Evolutionary conservation across 2,888 invertebrate genomes (phyloP), one percentile per base, ranked within the genome.

Genomic region (Ditylenchus weischeri): DNA sequence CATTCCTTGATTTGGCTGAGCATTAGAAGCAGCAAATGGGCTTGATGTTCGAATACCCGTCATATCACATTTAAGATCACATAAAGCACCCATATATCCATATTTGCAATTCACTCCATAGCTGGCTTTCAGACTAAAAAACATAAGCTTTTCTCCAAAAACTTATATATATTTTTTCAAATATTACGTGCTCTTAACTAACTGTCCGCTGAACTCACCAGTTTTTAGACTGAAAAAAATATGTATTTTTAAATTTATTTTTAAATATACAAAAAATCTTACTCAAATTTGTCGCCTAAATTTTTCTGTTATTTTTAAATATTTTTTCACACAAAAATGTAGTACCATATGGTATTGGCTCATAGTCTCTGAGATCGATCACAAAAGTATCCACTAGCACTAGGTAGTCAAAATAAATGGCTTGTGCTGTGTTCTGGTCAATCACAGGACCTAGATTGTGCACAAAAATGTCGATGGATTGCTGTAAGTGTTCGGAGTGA

Each of bases 401-500:
- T 59, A 59, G 19, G n/a, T 59, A 59, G 35, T 59, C 47, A 47
- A 59, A 59, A 47, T 59, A 59, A 18, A 59, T 35, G 21, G 47
- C 38, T 43, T 59, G 38, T 13, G 43, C 23, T 23, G 60, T 43
- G 19, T 59, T 21, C 19, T 59, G 38, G 10, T 59, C 60, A 47
- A 59, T 59, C 19, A 59, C 60, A 21, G 47, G 43, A 29, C 60
- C 60, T 18, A 59, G 35, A n/a, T 59, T 59, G 60, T 59, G 60
- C 60, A 59, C 60, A 8, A 59, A 59, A 29, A 59, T 35, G 47
- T 59, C 60, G 10, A 59, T 59, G 6, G 60, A 59, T 59, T 59
- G 60, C 60, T 59, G 47, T 2, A 59, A 59, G 2, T 49, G 1
- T 23, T 2, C 10, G 3, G 11, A n/a, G n/a, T 54, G 10, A 23